These are phyloP conservation scores for Sebastes paucispinis DNA, from an alignment of 2,797 vertebrate species.

Conservation along the genomic window DNA sequence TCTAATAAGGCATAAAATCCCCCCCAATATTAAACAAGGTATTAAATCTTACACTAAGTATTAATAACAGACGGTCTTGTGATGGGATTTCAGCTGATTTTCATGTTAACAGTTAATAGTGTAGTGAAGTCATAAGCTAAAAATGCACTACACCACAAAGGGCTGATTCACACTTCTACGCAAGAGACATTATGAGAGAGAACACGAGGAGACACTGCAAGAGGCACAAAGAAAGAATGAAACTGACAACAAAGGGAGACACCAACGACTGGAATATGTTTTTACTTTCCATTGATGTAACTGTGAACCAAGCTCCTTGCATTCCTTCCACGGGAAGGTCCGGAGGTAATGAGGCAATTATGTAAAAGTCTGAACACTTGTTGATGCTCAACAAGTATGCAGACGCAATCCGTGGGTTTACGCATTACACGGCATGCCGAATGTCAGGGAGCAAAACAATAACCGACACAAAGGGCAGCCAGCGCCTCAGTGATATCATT, in stretches of 20 bases:
- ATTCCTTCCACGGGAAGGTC: constrained; percentile 58
- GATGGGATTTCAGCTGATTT: background rate
- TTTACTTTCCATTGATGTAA: constrained; percentile 23
- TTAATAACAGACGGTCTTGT: background rate
- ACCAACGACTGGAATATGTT: background rate
- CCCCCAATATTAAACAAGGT: background rate
- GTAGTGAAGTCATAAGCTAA: background rate
- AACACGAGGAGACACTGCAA: background rate
- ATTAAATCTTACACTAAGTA: background rate
- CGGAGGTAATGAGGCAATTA: background rate
- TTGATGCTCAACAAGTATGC: constrained; percentile 30
- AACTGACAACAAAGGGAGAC: background rate
- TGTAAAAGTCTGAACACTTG: constrained; percentile 3
- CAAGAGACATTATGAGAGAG: background rate
- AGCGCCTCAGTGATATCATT: constrained; percentile 33
- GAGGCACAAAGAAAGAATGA: background rate
- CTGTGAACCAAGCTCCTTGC: constrained; percentile 14
- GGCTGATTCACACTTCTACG: background rate
- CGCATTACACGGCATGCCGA: constrained; percentile 3
- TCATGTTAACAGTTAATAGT: background rate
- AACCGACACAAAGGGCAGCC: constrained; percentile 26
- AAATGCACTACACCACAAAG: background rate
- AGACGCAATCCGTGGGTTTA: constrained; percentile 19
- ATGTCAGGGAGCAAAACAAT: constrained; percentile 7
- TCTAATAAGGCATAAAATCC: background rate